Evolutionary conservation across 2,113 vertebrate genomes (phyloP), one percentile per base, ranked within the genome.

Genomic region (Cygnus atratus): DNA sequence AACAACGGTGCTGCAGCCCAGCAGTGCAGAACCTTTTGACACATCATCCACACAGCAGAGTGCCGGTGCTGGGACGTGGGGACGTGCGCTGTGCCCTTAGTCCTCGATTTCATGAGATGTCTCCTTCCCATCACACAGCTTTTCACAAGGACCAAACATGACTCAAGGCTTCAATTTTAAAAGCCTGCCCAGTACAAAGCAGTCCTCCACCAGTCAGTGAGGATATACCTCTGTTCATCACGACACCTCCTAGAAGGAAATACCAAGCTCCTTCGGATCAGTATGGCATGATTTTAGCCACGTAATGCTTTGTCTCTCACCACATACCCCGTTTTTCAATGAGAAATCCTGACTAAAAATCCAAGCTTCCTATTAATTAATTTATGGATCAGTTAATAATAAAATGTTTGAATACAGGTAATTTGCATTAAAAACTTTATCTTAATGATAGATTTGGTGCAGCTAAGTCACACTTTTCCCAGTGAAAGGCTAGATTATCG

Each of bases 351-450:
- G 41, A 91, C n/a, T 55, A 89, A 96, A 92, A 91, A 13, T 87
- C 80, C n/a, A 65, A 33, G 70, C 31, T 70, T n/a, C 61, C 88
- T 24, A 82, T 31, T 82, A 81, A 82, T 39, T 79, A 72, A 79
- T 70, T 44, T 68, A 73, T 13, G 37, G 35, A 81, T 88, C 29
- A 68, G 31, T 76, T 92, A 95, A 91, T 33, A 54, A 8, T 74
- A 79, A 61, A 95, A 92, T 67, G 41, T 44, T 72, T 85, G 28
- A 86, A 93, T 68, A 73, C 12, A 68, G n/a, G 20, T 59, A 88
- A 92, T 79, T 88, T 93, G 62, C 39, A 84, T 87, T 66, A 82
- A 95, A 92, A 96, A 57, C 44, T 78, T 90, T 10, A 84, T 7
- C 65, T 85, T 92, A 93, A 75, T 79, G 57, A 88, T 44, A 94